Evolutionary conservation across 2,888 invertebrate species (phyloP), one percentile per base, ranked within the genome.

Genomic region (Epinotia ramella): DNA sequence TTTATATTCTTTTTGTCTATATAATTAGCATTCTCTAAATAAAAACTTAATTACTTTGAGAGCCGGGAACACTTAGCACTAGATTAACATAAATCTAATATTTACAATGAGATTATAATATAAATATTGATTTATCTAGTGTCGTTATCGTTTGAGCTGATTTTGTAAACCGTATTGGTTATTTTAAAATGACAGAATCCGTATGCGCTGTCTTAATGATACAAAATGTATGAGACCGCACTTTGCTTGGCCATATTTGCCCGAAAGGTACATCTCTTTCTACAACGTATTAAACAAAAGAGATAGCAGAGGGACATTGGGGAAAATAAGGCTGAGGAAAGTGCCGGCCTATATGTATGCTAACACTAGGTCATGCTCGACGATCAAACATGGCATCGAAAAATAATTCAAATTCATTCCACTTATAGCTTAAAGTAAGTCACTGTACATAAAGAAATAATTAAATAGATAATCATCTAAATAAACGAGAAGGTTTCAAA

Each of bases 21-120:
- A 84, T 83, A 81, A 88, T 89, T 89, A 89, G 84, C 86, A 87
- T 88, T 91, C 86, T 88, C 89, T 92, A 91, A 90, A 89, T 88
- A 89, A 90, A 89, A 88, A 86, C 88, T 88, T 92, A 92, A 93
- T 92, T 93, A 94, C 94, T 94, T 94, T 93, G 94, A 94, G 94
- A 94, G 94, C 94, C 94, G 90, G 94, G 92, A 93, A 91, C 87
- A 87, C 92, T 93, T 94, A 93, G 79, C 84, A 79, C 90, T 93
- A 92, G 80, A 84, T 86, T 83, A 86, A 86, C 84, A 86, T 89
- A 88, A 87, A 83, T 85, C 87, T 92, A 91, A 88, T 94, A 94
- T 94, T 91, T 94, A 94, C 94, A 94, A 84, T 93, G 94, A 94
- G 93, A 93, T 94, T 93, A 90, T 84, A 83, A 79, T 89, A 92